These are phyloP conservation scores for Osmerus eperlanus DNA, from an alignment of 2,113 vertebrate genomes.

Conservation along the genomic window DNA sequence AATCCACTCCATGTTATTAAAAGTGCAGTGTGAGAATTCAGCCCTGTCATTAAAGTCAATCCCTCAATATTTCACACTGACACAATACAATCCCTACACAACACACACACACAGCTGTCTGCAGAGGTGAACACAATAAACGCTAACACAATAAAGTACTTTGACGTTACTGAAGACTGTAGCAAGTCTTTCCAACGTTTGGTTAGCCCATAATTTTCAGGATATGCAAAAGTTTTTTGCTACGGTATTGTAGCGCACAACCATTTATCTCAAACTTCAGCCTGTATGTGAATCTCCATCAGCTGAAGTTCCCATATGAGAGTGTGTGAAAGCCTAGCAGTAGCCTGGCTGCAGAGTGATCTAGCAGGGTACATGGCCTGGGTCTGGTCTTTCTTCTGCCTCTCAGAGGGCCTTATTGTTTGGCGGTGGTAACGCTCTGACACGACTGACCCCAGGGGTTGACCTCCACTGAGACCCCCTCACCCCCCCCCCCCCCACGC, in stretches of 20 bases:
- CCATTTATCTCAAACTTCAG: background rate
- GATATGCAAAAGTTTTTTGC: background rate
- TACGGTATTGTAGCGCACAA: too few species aligned
- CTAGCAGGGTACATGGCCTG: slow-evolving; percentile 1
- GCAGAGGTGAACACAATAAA: background rate
- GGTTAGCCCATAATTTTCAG: background rate
- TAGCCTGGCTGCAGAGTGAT: slow-evolving; percentile 21
- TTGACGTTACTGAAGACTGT: background rate
- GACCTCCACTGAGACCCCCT: slow-evolving; percentile 3
- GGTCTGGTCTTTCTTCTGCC: slow-evolving; percentile 20
- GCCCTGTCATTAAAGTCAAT: slow-evolving; percentile 38
- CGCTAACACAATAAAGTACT: background rate
- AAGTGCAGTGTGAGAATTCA: slow-evolving; percentile 46
- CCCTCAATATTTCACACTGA: slow-evolving; percentile 36
- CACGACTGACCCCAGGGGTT: slow-evolving; percentile 56
- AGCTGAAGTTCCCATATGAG: background rate
- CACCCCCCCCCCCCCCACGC: slow-evolving; percentile 31
- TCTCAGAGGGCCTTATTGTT: slow-evolving; percentile 48
- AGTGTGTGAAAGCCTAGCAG: background rate
- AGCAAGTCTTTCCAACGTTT: background rate
- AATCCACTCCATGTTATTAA: slow-evolving; percentile 47
- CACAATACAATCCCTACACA: slow-evolving; percentile 1
- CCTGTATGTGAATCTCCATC: background rate
- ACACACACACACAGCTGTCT: slow-evolving; percentile 9
- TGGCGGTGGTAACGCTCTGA: slow-evolving; percentile 39